Evolutionary conservation across 2,888 invertebrate species (phyloP), one percentile per base, ranked within the genome.

Genomic region (Conus canariensis): DNA sequence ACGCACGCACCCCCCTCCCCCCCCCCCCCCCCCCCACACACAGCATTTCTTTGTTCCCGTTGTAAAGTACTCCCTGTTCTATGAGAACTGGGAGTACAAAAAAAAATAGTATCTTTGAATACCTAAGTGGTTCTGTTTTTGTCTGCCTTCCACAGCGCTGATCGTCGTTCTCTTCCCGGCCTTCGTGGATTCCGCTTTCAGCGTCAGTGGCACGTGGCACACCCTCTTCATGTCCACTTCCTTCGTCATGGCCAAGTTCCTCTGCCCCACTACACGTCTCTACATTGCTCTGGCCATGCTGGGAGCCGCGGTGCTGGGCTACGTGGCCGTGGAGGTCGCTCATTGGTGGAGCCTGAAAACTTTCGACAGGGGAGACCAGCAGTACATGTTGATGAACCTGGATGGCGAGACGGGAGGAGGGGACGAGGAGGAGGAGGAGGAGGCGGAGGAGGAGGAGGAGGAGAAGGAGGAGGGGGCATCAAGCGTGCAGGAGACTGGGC

Each of bases 141-240:
- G 45, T 45, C 45, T 45, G 45, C 45, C 45, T 45, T 45, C 45
- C 45, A 45, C 89, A 89, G 89, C 89, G 7, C 64, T 89, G 22
- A 16, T 89, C 12, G 89, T 58, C 12, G 85, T 89, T n/a, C 82
- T 89, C 64, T 89, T 85, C 70, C 85, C 89, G 7, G 83, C 83
- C 19, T 82, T 70, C 19, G 85, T 89, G 70, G 89, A 85, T n/a
- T 85, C 89, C 10, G 89, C 67, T 7, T 89, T 89, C 85, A 60
- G 82, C 56, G 89, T 83, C 30, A 64, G 45, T 30, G 56, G 83
- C 19, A 89, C 89, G 16, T 85, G 83, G 85, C 22, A 67, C 58
- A 70, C 64, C 16, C 85, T 85, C 45, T 14, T 45, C 58, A n/a
- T 70, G 56, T 60, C 85, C 10, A 12, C 67, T 14, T 89, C 89